These are phyloP conservation scores for Prolemur simus DNA, from an alignment of 2,113 vertebrate genomes.

Conservation along the genomic window DNA sequence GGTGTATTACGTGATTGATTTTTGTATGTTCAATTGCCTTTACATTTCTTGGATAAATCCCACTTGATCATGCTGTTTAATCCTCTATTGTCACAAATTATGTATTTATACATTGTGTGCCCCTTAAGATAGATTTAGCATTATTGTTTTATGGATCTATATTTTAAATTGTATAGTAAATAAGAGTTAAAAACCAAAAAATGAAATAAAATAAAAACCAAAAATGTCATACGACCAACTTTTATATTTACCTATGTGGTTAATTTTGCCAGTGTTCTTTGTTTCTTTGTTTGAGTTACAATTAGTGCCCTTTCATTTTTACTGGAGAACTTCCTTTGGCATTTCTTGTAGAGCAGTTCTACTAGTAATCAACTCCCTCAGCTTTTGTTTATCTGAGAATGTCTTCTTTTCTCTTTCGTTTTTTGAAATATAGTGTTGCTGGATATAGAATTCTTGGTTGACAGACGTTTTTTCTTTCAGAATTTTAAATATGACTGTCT, in stretches of 20 bases:
- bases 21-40: background rate
- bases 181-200: background rate
- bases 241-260: background rate
- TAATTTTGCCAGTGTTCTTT: background rate
- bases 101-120: background rate
- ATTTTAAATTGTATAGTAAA: background rate
- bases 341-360: background rate
- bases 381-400: background rate
- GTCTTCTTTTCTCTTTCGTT: background rate
- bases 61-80: background rate
- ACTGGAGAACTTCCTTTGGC: background rate
- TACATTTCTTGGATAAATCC: background rate
- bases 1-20: background rate
- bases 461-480: background rate
- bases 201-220: too few relatives aligned
- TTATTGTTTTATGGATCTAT: background rate
- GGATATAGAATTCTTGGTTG: background rate
- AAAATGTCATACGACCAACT: background rate
- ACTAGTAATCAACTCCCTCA: background rate
- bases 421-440: background rate
- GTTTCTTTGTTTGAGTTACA: background rate
- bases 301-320: background rate
- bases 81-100: background rate
- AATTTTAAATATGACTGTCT: background rate
- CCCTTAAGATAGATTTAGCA: background rate